Evolutionary conservation across 2,888 invertebrate species (phyloP), one percentile per base, ranked within the genome.

Genomic region (Cordylochernes scorpioides): DNA sequence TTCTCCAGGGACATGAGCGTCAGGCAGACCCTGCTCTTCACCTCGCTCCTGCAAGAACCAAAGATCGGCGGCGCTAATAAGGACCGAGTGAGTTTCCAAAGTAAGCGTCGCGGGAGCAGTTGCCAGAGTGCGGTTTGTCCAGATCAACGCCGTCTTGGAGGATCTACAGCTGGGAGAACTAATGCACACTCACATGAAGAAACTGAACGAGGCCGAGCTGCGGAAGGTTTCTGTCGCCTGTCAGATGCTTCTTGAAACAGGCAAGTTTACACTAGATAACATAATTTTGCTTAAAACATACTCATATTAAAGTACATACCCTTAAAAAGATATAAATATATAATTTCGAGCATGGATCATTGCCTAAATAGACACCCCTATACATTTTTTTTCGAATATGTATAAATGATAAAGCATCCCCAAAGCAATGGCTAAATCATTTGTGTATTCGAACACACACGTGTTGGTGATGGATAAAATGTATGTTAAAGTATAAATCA

Each of bases 111-210:
- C 3, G n/a, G n/a, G 19, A 9, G 8, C 9, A 9, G 8, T 9
- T 9, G 8, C 5, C 12, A 22, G 2, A 22, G 12, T 3, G 5
- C 14, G 14, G 29, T 34, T 34, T 25, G 58, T 58, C 9, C 54
- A 77, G 74, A 75, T 80, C 55, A 71, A 75, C 48, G 67, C 75
- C 17, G 57, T 88, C 16, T 71, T 88, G 42, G 80, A 84, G 58
- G 86, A 86, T 49, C 57, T 88, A 39, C 86, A 86, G 0, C 56
- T 88, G 35, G 74, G 75, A 42, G 77, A 82, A 51, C 80, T 86
- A 4, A 62, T 75, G 36, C 71, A 80, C 46, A 77, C 80, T 3
- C 67, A 75, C 45, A 74, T 86, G 1, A 67, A 70, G 18, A 65
- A 73, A 3, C 59, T 88, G 42, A 86, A 84, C 1, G 67, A 73